phyloP scores from a whole-genome alignment of 2,797 vertebrate species.

The Tangara arthus region DNA sequence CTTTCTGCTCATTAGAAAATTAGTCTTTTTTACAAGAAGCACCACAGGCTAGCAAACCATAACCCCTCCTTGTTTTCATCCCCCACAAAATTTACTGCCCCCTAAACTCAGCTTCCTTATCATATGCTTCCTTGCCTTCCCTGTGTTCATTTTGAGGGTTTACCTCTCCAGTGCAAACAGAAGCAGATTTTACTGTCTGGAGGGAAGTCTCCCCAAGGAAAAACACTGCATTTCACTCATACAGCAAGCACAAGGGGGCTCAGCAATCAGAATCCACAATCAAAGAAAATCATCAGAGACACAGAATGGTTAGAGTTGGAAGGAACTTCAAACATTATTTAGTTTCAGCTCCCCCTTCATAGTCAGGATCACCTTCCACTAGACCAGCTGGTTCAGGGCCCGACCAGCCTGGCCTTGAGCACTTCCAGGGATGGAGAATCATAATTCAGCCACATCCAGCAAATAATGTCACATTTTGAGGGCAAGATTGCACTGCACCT shows the following conservation, averaged over 20 bases:
- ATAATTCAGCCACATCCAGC: background rate
- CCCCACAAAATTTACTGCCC: background rate
- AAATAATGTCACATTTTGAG: background rate
- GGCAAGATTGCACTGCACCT: background rate
- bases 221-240: background rate
- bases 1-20: slow-evolving; percentile 38
- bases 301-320: background rate
- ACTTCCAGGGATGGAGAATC: background rate
- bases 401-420: background rate
- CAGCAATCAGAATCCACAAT: background rate
- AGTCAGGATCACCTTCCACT: background rate
- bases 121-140: background rate
- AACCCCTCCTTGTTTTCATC: background rate
- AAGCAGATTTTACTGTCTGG: background rate
- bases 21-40: background rate
- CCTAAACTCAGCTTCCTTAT: background rate
- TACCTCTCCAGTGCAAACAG: background rate
- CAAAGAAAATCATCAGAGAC: background rate
- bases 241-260: background rate
- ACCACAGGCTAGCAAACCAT: background rate
- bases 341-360: background rate
- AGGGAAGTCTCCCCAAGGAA: background rate
- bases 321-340: background rate
- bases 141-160: background rate
- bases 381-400: background rate